These are phyloP conservation scores for Sminthurinus signatus DNA, from an alignment of 1,140 invertebrate genomes.

Conservation along the genomic window DNA sequence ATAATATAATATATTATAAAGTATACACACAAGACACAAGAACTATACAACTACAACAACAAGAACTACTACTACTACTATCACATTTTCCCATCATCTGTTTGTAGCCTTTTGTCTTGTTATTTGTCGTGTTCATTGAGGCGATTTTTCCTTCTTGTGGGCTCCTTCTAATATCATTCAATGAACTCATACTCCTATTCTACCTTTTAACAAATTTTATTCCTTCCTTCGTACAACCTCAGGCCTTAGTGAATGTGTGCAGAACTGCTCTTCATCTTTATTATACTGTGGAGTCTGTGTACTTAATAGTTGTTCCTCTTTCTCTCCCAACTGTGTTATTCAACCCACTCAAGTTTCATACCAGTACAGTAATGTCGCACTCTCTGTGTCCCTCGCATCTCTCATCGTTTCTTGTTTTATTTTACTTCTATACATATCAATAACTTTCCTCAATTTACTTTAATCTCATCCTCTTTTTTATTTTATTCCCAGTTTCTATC, in stretches of 20 bases:
- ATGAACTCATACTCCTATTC: constrained; percentile 27
- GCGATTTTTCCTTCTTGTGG: constrained; percentile 32
- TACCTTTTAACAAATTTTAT: constrained; percentile 29
- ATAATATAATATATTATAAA: background rate
- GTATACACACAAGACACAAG: background rate
- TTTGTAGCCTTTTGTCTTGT: constrained; percentile 27
- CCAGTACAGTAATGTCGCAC: constrained; percentile 6
- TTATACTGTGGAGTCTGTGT: too few relatives aligned
- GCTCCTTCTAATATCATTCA: constrained; percentile 30
- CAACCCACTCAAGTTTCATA: constrained; percentile 7
- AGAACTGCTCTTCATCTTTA: constrained; percentile 15
- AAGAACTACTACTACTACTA: too few relatives aligned
- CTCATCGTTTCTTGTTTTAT: constrained; percentile 11
- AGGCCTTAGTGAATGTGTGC: background rate
- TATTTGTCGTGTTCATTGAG: constrained; percentile 25
- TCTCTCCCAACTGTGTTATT: constrained; percentile 1
- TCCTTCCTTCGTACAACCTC: constrained; percentile 7
- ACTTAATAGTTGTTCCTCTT: too few relatives aligned
- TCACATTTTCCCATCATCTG: constrained; percentile 29
- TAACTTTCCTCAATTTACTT: constrained; percentile 2
- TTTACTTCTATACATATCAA: background rate
- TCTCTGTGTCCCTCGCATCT: constrained; percentile 1
- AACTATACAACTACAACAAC: too few relatives aligned
- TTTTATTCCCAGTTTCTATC: constrained; percentile 1
- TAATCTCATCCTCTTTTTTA: background rate